phyloP scores from a whole-genome alignment of 2,888 invertebrate species.

The Coenonympha arcania region DNA sequence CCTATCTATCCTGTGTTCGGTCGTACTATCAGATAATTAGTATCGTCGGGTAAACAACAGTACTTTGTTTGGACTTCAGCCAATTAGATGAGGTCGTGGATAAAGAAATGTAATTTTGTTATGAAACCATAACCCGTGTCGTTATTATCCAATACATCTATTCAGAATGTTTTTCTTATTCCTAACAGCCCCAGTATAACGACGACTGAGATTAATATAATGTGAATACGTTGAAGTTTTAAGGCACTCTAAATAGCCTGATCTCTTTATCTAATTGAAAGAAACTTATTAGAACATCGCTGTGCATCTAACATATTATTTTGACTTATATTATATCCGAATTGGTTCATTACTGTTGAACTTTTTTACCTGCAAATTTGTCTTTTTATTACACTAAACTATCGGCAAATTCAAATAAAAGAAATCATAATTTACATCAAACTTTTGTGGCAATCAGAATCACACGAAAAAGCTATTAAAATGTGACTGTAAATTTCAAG shows the following conservation, averaged over 20 bases:
- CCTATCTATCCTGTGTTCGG: neutral
- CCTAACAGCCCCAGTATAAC: neutral
- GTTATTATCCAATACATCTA: conserved; percentile 3
- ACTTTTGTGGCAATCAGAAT: too few species aligned
- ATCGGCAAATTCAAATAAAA: too few species aligned
- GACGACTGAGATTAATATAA: neutral
- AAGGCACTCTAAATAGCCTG: too few species aligned
- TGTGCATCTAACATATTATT: too few species aligned
- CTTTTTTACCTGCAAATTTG: too few species aligned
- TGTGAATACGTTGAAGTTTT: too few species aligned
- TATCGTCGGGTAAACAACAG: conserved; percentile 9
- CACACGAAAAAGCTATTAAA: too few species aligned
- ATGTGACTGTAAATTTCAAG: neutral
- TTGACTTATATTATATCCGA: too few species aligned
- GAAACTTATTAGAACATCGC: too few species aligned
- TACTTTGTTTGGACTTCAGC: conserved; percentile 11
- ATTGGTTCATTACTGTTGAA: too few species aligned
- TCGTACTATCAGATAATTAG: conserved; percentile 5
- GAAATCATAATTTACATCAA: too few species aligned
- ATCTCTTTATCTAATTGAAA: too few species aligned
- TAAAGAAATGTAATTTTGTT: conserved; percentile 13
- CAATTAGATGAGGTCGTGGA: conserved; percentile 15
- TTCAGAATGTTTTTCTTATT: neutral
- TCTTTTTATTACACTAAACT: neutral
- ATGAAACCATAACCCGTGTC: conserved; percentile 13